Base-by-base conservation (phyloP, 2,888 invertebrate genomes). In the Aelia acuminata region DNA sequence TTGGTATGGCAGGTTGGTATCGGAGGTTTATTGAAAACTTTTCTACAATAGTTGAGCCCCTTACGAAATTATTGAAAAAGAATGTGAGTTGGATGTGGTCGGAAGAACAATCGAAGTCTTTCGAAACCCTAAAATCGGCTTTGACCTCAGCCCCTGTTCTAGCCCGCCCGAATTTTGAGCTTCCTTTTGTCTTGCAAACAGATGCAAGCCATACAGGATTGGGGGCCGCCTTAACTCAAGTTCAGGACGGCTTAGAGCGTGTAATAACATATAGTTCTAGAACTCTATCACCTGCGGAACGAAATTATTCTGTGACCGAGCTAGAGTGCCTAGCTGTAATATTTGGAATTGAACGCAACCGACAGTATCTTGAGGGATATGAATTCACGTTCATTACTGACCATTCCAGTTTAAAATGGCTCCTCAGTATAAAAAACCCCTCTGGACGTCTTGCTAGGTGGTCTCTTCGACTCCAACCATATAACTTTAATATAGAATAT, bases 371-470 rank as follows among this genome's bases (percentile, higher is more conserved):
- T 1, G 90, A 91, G 57, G 91, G 91, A 0, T 88, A 88, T 20
- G 70, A 87, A 2, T 91, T 91, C 80, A 90, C 87, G 8, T 91
- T 91, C 0, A 90, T 91, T 0, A 91, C 91, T 0, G 91, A 91
- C 53, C 90, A 91, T 35, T 48, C 88, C 20, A 90, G 90, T 43
- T 84, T 91, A 0, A 57, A 85, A 0, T 91, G 91, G 91, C 84
- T 91, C 13, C 89, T 90, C 31, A 89, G 86, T 18, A 35, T 90
- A 5, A 90, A 91, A 11, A 89, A 90, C 35, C 91, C 91, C 0
- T 88, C 88, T 1, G 90, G 91, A 13, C 88, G 90, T 15, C 43
- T 91, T 70, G 90, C 91, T 1, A 48, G 91, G 10, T 91, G 91
- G 91, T 89, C 90, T 8, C 84, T 91, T 5, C 88, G 90, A 43